These are phyloP conservation scores for Mylabris phalerata DNA, from an alignment of 1,140 invertebrate species.

Conservation along the genomic window DNA sequence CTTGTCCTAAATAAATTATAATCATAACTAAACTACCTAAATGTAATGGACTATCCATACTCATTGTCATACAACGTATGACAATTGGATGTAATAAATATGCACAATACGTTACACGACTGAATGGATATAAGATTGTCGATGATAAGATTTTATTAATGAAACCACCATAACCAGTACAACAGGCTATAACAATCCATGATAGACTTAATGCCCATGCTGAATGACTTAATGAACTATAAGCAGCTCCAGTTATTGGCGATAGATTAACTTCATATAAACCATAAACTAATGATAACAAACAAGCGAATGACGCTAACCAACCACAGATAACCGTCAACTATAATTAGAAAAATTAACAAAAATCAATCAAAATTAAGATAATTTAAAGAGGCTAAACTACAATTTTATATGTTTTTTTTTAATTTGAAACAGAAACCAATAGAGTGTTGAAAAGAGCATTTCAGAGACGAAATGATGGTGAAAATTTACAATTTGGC, in stretches of 20 bases:
- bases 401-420: too few species aligned
- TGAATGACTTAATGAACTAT: slow-evolving; percentile 76
- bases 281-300: slow-evolving; percentile 68
- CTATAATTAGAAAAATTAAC: slow-evolving; percentile 42
- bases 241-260: slow-evolving; percentile 64
- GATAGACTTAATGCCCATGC: slow-evolving; percentile 74
- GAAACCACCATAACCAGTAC: slow-evolving; percentile 77
- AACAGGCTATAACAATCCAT: slow-evolving; percentile 85
- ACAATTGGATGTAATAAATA: slow-evolving; percentile 76
- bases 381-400: background rate
- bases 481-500: too few species aligned
- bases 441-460: too few species aligned
- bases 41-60: slow-evolving; percentile 70
- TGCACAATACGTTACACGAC: slow-evolving; percentile 75
- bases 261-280: slow-evolving; percentile 64
- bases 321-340: slow-evolving; percentile 61
- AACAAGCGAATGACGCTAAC: slow-evolving; percentile 53
- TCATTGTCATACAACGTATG: slow-evolving; percentile 67
- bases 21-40: slow-evolving; percentile 68
- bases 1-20: slow-evolving; percentile 68
- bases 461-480: too few species aligned
- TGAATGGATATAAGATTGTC: slow-evolving; percentile 72
- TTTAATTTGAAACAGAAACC: too few species aligned
- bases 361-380: too few species aligned
- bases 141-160: slow-evolving; percentile 66